phyloP scores from a whole-genome alignment of 2,113 vertebrate genomes.

The Psilopsiagon aurifrons region DNA sequence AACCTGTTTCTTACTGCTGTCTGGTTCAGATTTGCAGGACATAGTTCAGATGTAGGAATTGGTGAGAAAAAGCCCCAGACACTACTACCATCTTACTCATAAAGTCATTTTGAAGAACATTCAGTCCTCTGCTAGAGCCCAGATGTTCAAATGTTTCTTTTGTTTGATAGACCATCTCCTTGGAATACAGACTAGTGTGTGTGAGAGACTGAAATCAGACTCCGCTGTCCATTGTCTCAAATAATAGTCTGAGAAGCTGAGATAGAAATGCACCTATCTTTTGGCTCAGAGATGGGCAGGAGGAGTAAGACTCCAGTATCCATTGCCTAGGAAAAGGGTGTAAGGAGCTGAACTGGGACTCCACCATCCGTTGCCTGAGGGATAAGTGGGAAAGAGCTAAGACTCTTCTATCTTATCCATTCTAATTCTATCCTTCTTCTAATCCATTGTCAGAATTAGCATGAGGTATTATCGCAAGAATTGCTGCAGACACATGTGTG shows the following conservation, averaged over 20 bases:
- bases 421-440: too few species aligned
- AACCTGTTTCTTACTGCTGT: background rate
- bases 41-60: background rate
- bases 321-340: background rate
- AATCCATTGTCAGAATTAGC: background rate
- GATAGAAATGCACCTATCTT: background rate
- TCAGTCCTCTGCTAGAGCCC: background rate
- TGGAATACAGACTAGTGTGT: background rate
- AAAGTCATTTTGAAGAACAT: background rate
- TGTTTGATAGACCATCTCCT: background rate
- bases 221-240: background rate
- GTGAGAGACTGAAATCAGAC: background rate
- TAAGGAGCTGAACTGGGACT: background rate
- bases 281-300: background rate
- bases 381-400: background rate
- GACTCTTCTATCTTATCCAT: background rate
- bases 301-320: background rate
- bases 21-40: background rate
- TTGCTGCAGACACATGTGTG: background rate
- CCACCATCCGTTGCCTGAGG: background rate
- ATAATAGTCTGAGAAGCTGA: background rate
- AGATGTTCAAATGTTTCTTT: background rate
- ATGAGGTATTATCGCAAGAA: background rate
- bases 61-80: background rate
- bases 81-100: background rate